These are phyloP conservation scores for Chloebia gouldiae DNA, from an alignment of 2,113 vertebrate species.

Conservation along the genomic window DNA sequence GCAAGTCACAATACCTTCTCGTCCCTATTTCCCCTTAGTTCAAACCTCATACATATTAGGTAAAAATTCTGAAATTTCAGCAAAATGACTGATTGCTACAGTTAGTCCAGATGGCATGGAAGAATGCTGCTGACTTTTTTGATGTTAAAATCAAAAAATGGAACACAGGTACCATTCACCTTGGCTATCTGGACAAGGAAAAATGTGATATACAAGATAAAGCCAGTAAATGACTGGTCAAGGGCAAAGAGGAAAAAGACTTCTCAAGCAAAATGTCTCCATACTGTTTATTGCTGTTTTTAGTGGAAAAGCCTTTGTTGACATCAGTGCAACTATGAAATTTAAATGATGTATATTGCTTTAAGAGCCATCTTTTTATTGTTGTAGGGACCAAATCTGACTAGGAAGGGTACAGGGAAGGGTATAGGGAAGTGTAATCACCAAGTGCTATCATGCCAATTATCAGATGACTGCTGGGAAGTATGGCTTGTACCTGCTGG, in stretches of 20 bases:
- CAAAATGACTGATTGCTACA: background rate
- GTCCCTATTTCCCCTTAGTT: background rate
- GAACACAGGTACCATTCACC: background rate
- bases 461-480: background rate
- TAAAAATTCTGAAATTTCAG: background rate
- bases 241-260: background rate
- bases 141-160: background rate
- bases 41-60: background rate
- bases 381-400: background rate
- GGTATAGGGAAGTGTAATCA: background rate
- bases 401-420: no score
- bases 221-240: background rate
- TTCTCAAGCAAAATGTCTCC: background rate
- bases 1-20: background rate
- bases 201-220: background rate
- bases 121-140: background rate
- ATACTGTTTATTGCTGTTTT: background rate
- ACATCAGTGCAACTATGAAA: background rate
- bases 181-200: background rate
- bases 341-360: background rate
- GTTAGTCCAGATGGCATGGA: background rate
- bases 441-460: accelerated
- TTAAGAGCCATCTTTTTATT: background rate
- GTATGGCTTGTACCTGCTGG: background rate
- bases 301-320: background rate